Evolutionary conservation across 2,113 vertebrate species (phyloP).

Genomic region (Phocoena sinus): DNA sequence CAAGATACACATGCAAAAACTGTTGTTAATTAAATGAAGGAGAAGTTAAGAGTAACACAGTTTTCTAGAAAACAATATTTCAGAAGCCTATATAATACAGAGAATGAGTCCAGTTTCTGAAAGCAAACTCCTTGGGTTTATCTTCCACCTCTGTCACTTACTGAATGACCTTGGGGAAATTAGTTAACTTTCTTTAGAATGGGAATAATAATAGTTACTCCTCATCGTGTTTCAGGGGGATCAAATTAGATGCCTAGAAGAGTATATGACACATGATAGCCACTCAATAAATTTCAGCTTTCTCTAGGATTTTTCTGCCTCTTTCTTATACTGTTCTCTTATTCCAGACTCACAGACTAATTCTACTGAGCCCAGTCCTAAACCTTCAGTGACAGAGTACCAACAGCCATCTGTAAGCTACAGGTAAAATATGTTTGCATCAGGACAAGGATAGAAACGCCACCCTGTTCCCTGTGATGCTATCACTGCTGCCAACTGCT

Average conservation of each 20-base stretch:
- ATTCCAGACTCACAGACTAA: neutral
- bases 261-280: neutral
- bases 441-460: neutral
- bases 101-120: neutral
- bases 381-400: neutral
- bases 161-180: neutral
- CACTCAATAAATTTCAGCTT: neutral
- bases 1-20: neutral
- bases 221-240: neutral
- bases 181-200: neutral
- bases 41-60: neutral
- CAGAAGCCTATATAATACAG: neutral
- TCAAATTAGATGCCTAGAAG: neutral
- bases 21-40: neutral
- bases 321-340: neutral
- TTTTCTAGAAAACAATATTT: neutral
- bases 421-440: neutral
- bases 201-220: neutral
- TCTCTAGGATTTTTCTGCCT: neutral
- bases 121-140: neutral
- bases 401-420: neutral
- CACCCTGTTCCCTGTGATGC: rapidly evolving
- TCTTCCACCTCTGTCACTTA: neutral
- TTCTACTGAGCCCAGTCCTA: neutral
- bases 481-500: neutral